A percentile compares a stretch with the other conserved stretches of the same genome.
These are phyloP conservation scores for Ophonus ardosiacus DNA, from an alignment of 2,888 invertebrate species.

Conservation along the genomic window DNA sequence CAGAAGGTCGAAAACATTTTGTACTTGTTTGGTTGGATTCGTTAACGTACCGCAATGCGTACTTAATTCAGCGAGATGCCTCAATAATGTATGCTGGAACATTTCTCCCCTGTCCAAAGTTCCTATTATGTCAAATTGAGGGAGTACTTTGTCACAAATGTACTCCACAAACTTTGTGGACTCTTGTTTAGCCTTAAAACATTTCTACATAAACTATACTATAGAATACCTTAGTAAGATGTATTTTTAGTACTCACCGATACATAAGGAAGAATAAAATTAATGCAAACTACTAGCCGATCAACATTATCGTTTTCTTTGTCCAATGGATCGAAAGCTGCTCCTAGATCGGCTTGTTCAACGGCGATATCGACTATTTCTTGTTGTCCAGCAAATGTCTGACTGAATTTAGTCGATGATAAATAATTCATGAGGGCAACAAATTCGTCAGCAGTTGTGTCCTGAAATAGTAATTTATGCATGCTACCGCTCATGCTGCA, in stretches of 20 bases:
- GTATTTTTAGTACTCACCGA: constrained; percentile 82
- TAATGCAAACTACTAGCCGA: constrained; percentile 90
- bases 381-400: constrained; percentile 90
- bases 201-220: constrained; percentile 63
- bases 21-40: constrained; percentile 85
- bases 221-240: neutral
- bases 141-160: constrained; percentile 90
- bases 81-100: constrained; percentile 87
- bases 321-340: constrained; percentile 79
- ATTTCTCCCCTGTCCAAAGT: constrained; percentile 79
- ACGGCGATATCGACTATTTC: constrained; percentile 91
- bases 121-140: constrained; percentile 84
- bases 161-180: constrained; percentile 91
- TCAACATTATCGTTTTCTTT: constrained; percentile 85
- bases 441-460: constrained; percentile 95
- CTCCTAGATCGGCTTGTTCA: constrained; percentile 90
- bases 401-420: constrained; percentile 88
- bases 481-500: no score
- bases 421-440: constrained; percentile 92
- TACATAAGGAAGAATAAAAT: constrained; percentile 91
- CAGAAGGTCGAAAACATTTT: constrained; percentile 86
- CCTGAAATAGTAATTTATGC: constrained; percentile 75
- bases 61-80: constrained; percentile 91
- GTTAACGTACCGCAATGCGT: constrained; percentile 87
- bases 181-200: constrained; percentile 87